These are phyloP conservation scores for Fopius arisanus DNA, from an alignment of 1,140 invertebrate genomes.

Conservation along the genomic window DNA sequence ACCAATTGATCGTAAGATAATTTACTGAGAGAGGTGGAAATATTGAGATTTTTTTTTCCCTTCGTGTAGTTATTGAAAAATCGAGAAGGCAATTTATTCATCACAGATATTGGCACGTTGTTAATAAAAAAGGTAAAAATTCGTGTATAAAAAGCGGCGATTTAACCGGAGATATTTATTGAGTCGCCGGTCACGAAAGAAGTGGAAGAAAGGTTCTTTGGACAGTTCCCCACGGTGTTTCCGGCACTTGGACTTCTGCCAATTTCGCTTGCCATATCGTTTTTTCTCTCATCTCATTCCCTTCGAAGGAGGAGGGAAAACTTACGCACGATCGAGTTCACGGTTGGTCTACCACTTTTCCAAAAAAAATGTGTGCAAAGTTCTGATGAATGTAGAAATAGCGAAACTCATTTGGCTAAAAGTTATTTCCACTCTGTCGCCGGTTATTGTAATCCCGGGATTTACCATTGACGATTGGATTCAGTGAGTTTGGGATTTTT, in stretches of 20 bases:
- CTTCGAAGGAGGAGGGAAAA: not conserved
- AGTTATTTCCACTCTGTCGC: not conserved
- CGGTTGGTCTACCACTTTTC: constrained; percentile 8
- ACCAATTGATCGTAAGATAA: too few species aligned
- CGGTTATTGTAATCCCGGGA: not conserved
- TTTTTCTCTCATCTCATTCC: not conserved
- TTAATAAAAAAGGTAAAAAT: constrained; percentile 10
- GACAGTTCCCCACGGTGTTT: constrained; percentile 24
- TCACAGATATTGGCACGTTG: not conserved
- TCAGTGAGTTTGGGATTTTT: not conserved
- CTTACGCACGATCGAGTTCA: constrained; percentile 20
- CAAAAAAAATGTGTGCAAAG: not conserved
- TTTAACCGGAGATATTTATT: constrained; percentile 24
- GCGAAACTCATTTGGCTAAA: not conserved
- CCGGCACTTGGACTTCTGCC: constrained; percentile 18
- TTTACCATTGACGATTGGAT: not conserved
- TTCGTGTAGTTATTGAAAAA: too few species aligned
- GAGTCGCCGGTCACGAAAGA: constrained; percentile 23
- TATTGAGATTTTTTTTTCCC: too few species aligned
- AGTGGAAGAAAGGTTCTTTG: constrained; percentile 20
- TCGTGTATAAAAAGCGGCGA: not conserved
- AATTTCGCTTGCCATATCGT: constrained; percentile 20
- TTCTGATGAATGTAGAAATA: constrained; percentile 1
- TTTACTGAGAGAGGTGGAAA: too few species aligned
- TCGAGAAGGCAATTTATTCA: not conserved